A percentile compares a stretch with the other conserved stretches of the same genome.
Conservation (phyloP, 2,113 vertebrate species). For the Vombatus ursinus region DNA sequence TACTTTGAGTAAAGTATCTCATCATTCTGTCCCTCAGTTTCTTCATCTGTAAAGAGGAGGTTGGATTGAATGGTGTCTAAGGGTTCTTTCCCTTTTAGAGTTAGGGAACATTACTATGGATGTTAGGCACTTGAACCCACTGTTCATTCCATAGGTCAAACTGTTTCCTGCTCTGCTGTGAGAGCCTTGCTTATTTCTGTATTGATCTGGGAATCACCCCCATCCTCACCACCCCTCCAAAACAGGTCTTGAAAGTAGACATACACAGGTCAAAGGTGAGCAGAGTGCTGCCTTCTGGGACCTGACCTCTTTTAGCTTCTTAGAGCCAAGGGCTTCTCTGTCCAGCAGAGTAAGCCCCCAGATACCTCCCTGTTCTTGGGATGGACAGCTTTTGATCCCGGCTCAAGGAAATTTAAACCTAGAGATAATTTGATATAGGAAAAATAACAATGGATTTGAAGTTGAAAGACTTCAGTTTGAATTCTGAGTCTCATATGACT, state of each 20-base stretch:
- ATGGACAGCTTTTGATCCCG: conserved; percentile 6
- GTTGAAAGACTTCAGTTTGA: no score
- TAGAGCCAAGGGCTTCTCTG: background rate
- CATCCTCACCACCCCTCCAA: conserved; percentile 27
- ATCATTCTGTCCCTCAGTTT: background rate
- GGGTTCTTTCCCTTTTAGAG: background rate
- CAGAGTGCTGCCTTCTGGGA: conserved; percentile 52
- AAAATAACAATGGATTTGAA: background rate
- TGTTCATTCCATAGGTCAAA: conserved; percentile 58
- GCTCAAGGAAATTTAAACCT: background rate
- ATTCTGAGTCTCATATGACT: background rate
- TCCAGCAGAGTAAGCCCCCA: background rate
- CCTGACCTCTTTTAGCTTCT: conserved; percentile 25
- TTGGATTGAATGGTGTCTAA: background rate
- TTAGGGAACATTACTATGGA: conserved; percentile 54
- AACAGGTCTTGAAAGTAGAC: conserved; percentile 32
- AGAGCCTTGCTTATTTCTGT: conserved; percentile 58
- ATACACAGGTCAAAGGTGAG: background rate
- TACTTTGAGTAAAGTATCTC: background rate
- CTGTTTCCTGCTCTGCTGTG: background rate
- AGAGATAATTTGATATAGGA: background rate
- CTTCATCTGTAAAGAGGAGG: background rate
- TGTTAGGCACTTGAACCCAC: background rate
- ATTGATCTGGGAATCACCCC: conserved; percentile 56
- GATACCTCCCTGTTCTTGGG: conserved; percentile 10